Evolutionary conservation across 2,888 invertebrate genomes (phyloP).

Genomic region (Melikaiella ostensackeni): DNA sequence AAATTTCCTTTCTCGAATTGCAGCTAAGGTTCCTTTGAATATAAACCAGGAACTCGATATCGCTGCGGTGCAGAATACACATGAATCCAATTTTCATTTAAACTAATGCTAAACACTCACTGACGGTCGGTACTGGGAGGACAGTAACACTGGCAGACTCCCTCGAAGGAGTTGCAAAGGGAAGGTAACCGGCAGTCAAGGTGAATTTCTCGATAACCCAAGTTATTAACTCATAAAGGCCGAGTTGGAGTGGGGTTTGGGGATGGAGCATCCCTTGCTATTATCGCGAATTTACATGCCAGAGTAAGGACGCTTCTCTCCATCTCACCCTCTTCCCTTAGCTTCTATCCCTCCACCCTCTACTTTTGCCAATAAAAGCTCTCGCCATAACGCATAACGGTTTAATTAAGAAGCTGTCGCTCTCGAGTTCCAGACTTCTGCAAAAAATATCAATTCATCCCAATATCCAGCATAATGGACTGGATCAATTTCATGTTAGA

Average conservation of each 20-base stretch:
- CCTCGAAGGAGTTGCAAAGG: conserved; percentile 39
- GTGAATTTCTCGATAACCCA: conserved; percentile 75
- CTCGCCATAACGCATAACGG: conserved; percentile 71
- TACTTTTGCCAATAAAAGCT: conserved; percentile 69
- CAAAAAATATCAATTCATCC: conserved; percentile 13
- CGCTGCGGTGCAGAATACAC: conserved; percentile 1
- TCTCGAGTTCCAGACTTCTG: conserved; percentile 43
- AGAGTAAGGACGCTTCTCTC: conserved; percentile 53
- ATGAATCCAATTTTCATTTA: conserved; percentile 1
- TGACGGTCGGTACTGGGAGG: neutral
- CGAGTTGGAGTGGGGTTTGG: conserved; percentile 69
- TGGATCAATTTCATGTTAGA: neutral
- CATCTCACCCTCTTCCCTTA: conserved; percentile 47
- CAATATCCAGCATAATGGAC: neutral
- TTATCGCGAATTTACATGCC: conserved; percentile 76
- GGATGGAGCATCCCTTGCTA: conserved; percentile 67
- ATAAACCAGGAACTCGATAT: neutral
- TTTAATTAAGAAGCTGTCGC: conserved; percentile 74
- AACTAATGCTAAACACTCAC: neutral
- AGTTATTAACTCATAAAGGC: conserved; percentile 77
- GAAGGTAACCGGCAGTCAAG: conserved; percentile 59
- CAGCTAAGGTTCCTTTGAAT: neutral
- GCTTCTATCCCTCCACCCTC: conserved; percentile 49
- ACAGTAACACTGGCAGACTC: conserved; percentile 29
- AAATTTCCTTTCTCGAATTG: neutral